These are phyloP conservation scores for Lepidothrix coronata DNA, from an alignment of 2,113 vertebrate genomes.

Conservation along the genomic window DNA sequence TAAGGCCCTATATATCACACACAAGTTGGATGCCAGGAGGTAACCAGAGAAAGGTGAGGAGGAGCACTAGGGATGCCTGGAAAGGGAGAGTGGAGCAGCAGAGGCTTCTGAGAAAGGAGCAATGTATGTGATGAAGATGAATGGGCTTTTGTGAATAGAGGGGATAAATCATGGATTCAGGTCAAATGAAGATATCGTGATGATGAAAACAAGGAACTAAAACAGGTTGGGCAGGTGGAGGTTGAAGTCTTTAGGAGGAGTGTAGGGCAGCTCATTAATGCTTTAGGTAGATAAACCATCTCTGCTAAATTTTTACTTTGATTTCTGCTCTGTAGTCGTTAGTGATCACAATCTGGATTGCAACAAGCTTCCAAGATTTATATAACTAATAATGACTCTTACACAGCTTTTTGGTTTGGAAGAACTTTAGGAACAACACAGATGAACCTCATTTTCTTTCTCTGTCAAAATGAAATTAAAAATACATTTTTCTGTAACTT, in stretches of 20 bases:
- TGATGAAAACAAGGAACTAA: not conserved
- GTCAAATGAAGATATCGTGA: not conserved
- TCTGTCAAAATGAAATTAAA: constrained; percentile 8
- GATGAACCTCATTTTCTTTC: constrained; percentile 22
- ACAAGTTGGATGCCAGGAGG: not conserved
- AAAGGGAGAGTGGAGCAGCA: not conserved
- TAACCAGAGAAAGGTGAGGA: not conserved
- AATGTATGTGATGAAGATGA: not conserved
- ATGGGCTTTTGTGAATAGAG: not conserved
- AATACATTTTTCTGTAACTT: not conserved
- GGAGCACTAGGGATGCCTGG: not conserved
- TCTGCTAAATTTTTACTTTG: not conserved
- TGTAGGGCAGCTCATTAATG: not conserved
- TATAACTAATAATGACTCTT: constrained; percentile 13
- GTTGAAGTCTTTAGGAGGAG: not conserved
- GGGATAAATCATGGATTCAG: not conserved
- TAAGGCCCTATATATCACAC: too few relatives aligned
- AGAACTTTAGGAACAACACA: not conserved
- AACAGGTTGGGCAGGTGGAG: not conserved
- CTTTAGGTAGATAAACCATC: not conserved
- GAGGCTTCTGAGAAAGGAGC: not conserved
- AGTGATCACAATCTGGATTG: not conserved
- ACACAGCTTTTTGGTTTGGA: not conserved
- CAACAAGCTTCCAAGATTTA: not conserved
- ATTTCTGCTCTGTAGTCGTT: not conserved